Percentiles rank a stretch among this genome's conserved stretches.
Evolutionary conservation across 2,113 vertebrate genomes (phyloP).

Genomic region (Ia io): DNA sequence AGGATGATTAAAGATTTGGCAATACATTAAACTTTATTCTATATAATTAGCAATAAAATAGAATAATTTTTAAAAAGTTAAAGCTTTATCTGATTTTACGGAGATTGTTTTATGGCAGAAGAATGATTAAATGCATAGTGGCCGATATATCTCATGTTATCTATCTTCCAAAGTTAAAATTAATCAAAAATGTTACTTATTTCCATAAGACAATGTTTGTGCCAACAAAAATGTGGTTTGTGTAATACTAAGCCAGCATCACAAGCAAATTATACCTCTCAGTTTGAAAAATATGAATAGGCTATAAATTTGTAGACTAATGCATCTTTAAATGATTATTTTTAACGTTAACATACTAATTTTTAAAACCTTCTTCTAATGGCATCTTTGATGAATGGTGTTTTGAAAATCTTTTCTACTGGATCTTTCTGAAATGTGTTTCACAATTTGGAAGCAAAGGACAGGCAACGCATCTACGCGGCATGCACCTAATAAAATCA

Average conservation of each 20-base stretch:
- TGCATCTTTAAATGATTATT: background rate
- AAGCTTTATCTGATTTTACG: background rate
- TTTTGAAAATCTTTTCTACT: background rate
- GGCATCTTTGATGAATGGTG: background rate
- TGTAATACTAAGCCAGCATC: background rate
- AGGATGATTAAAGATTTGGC: background rate
- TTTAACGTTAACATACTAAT: background rate
- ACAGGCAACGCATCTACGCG: background rate
- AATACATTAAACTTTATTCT: background rate
- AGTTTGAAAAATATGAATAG: constrained; percentile 20
- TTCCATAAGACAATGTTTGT: background rate
- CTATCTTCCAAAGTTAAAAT: constrained; percentile 19
- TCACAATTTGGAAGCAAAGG: background rate
- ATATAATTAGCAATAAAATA: background rate
- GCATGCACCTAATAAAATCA: background rate
- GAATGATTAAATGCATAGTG: constrained; percentile 1
- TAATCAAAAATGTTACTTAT: background rate
- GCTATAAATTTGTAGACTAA: background rate
- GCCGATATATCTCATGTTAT: background rate
- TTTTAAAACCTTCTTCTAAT: background rate
- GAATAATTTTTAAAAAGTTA: background rate
- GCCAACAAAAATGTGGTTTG: background rate
- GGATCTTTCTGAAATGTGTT: constrained; percentile 21
- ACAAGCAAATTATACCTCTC: background rate
- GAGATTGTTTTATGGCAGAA: background rate